Percentiles rank a stretch among this genome's conserved stretches.
These are phyloP conservation scores for Verasper variegatus DNA, from an alignment of 2,113 vertebrate genomes.

Conservation along the genomic window DNA sequence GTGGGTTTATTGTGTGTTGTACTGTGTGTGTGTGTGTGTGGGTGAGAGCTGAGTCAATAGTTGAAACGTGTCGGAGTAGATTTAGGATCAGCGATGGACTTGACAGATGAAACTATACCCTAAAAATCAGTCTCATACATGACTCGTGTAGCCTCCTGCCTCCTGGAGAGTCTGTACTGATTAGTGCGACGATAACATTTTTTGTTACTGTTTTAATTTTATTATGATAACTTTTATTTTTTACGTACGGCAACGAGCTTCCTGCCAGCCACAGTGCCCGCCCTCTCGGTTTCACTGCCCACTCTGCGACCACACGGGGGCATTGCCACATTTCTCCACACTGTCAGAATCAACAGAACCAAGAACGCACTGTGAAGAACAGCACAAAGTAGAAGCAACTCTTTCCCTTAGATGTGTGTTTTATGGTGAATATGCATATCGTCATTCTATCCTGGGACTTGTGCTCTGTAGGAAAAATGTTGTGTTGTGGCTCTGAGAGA, in stretches of 20 bases:
- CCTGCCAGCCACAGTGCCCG: constrained; percentile 77
- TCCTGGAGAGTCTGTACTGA: constrained; percentile 58
- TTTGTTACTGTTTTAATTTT: constrained; percentile 74
- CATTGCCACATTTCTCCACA: constrained; percentile 55
- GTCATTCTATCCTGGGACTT: constrained; percentile 43
- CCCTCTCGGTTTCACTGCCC: constrained; percentile 74
- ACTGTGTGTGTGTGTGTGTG: constrained; percentile 27
- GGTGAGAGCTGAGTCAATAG: constrained; percentile 40
- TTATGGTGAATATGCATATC: constrained; percentile 55
- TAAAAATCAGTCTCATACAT: constrained; percentile 49
- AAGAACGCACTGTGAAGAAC: constrained; percentile 71
- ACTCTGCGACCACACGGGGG: constrained; percentile 64
- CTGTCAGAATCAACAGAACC: constrained; percentile 56
- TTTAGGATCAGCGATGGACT: constrained; percentile 44
- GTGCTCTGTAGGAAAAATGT: constrained; percentile 48
- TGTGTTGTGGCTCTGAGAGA: constrained; percentile 31
- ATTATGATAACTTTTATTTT: constrained; percentile 57
- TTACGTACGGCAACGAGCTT: constrained; percentile 74
- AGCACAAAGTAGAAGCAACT: constrained; percentile 70
- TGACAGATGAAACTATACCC: constrained; percentile 42
- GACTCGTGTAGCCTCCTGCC: constrained; percentile 64
- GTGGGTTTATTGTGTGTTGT: constrained; percentile 13
- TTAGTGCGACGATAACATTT: constrained; percentile 51
- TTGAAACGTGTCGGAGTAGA: constrained; percentile 34
- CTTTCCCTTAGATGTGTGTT: constrained; percentile 42